Evolutionary conservation across 2,888 invertebrate species (phyloP), one percentile per base, ranked within the genome.

Genomic region (Zeuzera pyrina): DNA sequence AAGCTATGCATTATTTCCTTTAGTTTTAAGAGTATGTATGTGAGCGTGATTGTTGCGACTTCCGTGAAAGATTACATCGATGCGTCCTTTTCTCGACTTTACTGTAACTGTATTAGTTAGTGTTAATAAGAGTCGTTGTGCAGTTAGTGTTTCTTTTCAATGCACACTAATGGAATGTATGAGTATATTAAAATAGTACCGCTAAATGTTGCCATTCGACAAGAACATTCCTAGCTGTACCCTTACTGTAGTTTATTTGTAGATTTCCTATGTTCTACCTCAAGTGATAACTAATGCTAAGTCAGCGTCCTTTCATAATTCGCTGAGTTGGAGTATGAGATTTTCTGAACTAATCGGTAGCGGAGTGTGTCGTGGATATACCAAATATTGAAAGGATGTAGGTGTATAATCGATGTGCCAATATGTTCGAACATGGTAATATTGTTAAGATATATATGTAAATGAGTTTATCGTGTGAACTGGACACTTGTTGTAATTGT

Each of bases 181-280:
- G 74, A 73, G 73, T n/a, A n/a, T n/a, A n/a, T n/a, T n/a, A 66
- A 67, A 63, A 61, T 68, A 70, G 67, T 63, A 60, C 65, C 59
- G 68, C 72, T 76, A 71, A 68, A 72, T 59, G 71, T 74, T 73
- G 77, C 78, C 77, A 76, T 74, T 73, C 51, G 64, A 63, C 61
- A 67, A 70, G 8, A 67, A 78, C 79, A 81, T 81, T 79, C 77
- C 79, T 78, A 77, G 78, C 61, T 74, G 63, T 72, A 70, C 74
- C 62, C 72, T 15, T n/a, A 64, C 71, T 67, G 69, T 62, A 73
- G 68, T 63, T 68, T 72, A 71, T 73, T n/a, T 69, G 74, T 72
- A 57, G 61, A 69, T 46, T 61, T 60, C 76, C 72, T 77, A 65
- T 67, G 74, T 79, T 79, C 81, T 81, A 81, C 81, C 81, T 81